Evolutionary conservation across 1,140 invertebrate species (phyloP), one percentile per base, ranked within the genome.

Genomic region (Watersipora subatra): DNA sequence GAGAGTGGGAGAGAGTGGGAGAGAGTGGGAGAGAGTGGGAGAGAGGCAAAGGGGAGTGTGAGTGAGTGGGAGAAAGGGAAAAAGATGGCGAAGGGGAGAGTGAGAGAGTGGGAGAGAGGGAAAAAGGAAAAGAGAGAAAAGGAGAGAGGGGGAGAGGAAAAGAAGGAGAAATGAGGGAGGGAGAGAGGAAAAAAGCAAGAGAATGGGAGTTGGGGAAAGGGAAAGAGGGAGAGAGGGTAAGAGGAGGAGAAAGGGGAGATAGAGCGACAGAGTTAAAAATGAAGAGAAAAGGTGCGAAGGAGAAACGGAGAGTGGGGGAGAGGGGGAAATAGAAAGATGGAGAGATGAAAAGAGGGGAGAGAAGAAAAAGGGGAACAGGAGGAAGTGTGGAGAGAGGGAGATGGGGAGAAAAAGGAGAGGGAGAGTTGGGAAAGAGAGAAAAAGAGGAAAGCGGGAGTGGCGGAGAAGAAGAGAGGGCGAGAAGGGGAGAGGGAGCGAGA

Each of bases 21-120:
- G n/a, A n/a, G n/a, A n/a, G n/a, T n/a, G n/a, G n/a, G n/a, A n/a
- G n/a, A n/a, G n/a, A n/a, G n/a, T n/a, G n/a, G n/a, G n/a, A n/a
- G n/a, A n/a, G n/a, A n/a, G n/a, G n/a, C n/a, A n/a, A n/a, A n/a
- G n/a, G n/a, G n/a, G n/a, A n/a, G n/a, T n/a, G n/a, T n/a, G n/a
- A n/a, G n/a, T n/a, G n/a, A n/a, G n/a, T n/a, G n/a, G n/a, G n/a
- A n/a, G n/a, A n/a, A n/a, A n/a, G n/a, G n/a, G n/a, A n/a, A n/a
- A n/a, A n/a, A 24, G 68, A 62, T 56, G 66, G 63, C 3, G 26
- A 67, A 64, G 56, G 28, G 3, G 57, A 66, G 28, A 64, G 66
- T 58, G 64, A 66, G 57, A 66, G 58, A 22, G 28, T 27, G 46
- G 58, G 29, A 28, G 17, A 24, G 0, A 65, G 64, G 46, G 25